phyloP scores from a whole-genome alignment of 2,888 invertebrate genomes.

The Lutraria lutraria region DNA sequence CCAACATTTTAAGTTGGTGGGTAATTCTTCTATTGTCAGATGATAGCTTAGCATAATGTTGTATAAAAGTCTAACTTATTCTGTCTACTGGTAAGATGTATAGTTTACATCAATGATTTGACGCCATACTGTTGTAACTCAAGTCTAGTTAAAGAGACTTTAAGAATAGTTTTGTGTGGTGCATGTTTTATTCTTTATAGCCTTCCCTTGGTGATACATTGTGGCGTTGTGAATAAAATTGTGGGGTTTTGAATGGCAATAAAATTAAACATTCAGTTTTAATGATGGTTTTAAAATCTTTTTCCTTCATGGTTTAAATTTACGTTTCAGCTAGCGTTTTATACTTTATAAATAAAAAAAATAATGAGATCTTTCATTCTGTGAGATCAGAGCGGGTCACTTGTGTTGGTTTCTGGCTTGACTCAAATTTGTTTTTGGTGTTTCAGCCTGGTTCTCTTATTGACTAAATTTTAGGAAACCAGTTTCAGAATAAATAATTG shows the following conservation, averaged over 20 bases:
- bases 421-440: not conserved
- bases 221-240: not conserved
- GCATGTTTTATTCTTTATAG: not conserved
- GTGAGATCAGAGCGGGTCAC: not conserved
- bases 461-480: not conserved
- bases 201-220: not conserved
- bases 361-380: not conserved
- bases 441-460: not conserved
- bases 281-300: conserved; percentile 13
- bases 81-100: not conserved
- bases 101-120: no score
- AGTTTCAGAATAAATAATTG: no score
- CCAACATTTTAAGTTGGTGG: no score
- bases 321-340: not conserved
- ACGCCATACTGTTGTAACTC: no score
- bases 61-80: not conserved
- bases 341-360: no score
- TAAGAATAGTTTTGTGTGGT: no score
- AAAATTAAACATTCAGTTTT: not conserved
- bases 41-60: not conserved
- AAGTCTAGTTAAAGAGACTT: no score
- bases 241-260: not conserved
- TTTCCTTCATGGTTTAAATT: not conserved
- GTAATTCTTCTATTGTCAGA: no score
- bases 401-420: not conserved